These are phyloP conservation scores for Oikopleura dioica DNA, from an alignment of 23 tunicate genomes.

Conservation along the genomic window DNA sequence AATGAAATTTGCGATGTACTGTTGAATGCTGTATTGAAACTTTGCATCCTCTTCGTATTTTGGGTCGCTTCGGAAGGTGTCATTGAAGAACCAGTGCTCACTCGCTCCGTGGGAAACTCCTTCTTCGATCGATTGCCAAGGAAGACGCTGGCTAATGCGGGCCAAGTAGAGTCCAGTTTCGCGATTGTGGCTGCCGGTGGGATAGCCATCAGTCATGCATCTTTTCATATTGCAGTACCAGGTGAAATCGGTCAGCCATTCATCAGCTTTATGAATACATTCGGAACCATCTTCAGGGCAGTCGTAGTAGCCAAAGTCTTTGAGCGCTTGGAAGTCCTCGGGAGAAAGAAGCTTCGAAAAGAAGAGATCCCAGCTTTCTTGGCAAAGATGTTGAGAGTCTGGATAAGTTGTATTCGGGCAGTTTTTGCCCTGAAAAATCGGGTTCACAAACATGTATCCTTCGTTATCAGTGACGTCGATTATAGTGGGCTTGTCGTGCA, in stretches of 20 bases:
- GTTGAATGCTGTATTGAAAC: not conserved
- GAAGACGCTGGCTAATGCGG: too few species aligned
- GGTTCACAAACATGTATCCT: not conserved
- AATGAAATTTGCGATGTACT: conserved; percentile 5
- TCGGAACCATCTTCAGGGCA: not conserved
- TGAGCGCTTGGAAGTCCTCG: too few species aligned
- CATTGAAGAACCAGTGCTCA: not conserved
- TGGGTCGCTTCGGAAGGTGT: not conserved
- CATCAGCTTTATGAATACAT: not conserved
- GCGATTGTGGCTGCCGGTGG: too few species aligned
- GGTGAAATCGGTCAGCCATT: not conserved
- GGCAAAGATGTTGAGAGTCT: too few species aligned
- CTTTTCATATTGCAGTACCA: not conserved
- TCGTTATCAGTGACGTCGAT: not conserved
- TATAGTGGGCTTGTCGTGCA: not conserved
- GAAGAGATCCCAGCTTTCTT: too few species aligned
- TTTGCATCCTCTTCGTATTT: not conserved
- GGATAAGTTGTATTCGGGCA: too few species aligned
- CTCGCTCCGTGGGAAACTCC: not conserved
- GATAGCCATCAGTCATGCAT: too few species aligned
- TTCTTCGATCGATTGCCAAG: too few species aligned
- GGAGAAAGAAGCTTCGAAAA: too few species aligned
- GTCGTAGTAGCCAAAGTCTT: too few species aligned
- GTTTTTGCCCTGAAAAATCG: too few species aligned
- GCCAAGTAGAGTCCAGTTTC: too few species aligned